Percentiles rank a stretch among this genome's conserved stretches.
These are phyloP conservation scores for Serinus canaria DNA, from an alignment of 2,113 vertebrate genomes.

Conservation along the genomic window DNA sequence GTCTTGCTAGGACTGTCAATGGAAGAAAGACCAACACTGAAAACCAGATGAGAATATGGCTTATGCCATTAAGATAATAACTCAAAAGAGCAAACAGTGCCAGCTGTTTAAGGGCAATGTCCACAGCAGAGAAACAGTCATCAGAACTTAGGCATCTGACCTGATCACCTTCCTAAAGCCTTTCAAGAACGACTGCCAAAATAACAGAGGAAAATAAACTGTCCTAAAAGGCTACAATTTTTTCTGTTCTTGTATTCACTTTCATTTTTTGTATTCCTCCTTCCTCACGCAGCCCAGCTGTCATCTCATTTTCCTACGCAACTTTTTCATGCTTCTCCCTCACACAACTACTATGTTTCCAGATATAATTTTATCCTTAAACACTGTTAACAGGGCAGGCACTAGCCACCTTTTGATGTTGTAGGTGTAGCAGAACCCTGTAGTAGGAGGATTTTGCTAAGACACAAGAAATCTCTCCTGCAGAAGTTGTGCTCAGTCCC, in stretches of 20 bases:
- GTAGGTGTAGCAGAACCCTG: accelerated
- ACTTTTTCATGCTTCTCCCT: neutral
- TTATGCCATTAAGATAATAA: neutral
- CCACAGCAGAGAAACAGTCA: neutral
- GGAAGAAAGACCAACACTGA: neutral
- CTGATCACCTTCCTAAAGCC: neutral
- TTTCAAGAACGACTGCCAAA: neutral
- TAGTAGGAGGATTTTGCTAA: neutral
- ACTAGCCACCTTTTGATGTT: neutral
- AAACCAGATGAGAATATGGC: neutral
- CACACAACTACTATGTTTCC: neutral
- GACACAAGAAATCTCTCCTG: neutral
- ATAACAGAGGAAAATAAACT: neutral
- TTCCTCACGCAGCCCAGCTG: neutral
- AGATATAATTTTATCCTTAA: neutral
- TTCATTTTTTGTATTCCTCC: neutral
- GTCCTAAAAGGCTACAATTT: neutral
- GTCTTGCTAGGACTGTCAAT: neutral
- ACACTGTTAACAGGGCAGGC: neutral
- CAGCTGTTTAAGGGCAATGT: neutral
- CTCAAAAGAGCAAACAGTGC: neutral
- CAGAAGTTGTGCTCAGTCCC: neutral
- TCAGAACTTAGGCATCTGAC: neutral
- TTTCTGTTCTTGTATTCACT: neutral
- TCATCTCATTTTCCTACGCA: neutral